Percentiles rank a stretch among this genome's conserved stretches.
Evolutionary conservation across 2,888 invertebrate species (phyloP).

Genomic region (Meteorus cinctellus): DNA sequence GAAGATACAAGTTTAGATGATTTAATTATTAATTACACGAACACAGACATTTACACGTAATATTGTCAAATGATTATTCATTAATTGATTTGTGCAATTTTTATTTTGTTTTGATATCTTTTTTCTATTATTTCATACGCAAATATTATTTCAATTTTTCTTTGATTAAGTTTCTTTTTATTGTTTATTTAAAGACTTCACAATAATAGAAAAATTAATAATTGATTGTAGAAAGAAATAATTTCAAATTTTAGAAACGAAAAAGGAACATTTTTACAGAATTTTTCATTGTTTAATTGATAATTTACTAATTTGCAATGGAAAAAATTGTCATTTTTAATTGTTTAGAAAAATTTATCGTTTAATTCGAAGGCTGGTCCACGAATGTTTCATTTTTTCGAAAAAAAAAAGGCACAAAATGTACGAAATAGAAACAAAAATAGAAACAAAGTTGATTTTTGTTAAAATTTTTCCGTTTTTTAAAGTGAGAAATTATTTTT

Average conservation of each 20-base stretch:
- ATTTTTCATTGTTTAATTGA: too few species aligned
- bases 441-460: constrained; percentile 48
- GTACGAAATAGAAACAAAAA: too few species aligned
- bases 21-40: not conserved
- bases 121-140: not conserved
- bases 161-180: too few species aligned
- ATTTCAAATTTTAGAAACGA: too few species aligned
- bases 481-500: too few species aligned
- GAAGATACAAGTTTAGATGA: not conserved
- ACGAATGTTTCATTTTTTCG: constrained; percentile 30
- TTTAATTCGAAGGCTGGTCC: constrained; percentile 29
- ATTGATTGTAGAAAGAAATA: too few species aligned
- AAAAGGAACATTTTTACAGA: too few species aligned
- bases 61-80: not conserved
- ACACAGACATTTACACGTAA: not conserved
- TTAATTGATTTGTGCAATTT: not conserved
- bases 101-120: not conserved
- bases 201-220: too few species aligned
- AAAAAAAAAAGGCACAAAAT: constrained; percentile 31
- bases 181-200: too few species aligned
- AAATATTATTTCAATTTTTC: too few species aligned
- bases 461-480: not conserved
- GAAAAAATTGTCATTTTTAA: too few species aligned
- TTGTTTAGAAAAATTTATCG: not conserved
- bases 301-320: too few species aligned